Conservation (phyloP, 1,140 invertebrate genomes). For the Portunus trituberculatus region DNA sequence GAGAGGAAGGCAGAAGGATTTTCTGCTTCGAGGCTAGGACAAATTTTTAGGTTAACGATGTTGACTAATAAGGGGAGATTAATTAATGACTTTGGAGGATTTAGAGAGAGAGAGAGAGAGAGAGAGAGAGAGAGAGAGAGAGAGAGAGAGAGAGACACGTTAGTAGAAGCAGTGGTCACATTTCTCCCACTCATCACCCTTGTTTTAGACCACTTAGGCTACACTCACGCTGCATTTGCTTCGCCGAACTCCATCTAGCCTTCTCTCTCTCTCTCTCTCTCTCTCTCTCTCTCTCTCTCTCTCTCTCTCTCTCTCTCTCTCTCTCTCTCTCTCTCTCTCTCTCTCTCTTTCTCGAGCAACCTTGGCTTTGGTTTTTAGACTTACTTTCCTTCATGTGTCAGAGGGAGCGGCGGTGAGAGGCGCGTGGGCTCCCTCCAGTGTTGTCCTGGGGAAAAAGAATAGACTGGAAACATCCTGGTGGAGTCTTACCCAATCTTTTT, state of each 20-base stretch:
- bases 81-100: not conserved
- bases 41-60: not conserved
- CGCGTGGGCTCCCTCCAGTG: too few relatives aligned
- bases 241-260: too few relatives aligned
- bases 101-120: conserved; percentile 5
- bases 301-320: conserved; percentile 28
- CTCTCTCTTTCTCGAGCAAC: not conserved
- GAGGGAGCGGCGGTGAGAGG: too few relatives aligned
- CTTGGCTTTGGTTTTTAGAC: too few relatives aligned
- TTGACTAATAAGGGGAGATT: conserved; percentile 10
- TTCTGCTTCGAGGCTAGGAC: not conserved
- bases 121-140: conserved; percentile 20
- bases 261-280: too few relatives aligned
- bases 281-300: conserved; percentile 31
- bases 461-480: too few relatives aligned
- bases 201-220: too few relatives aligned
- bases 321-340: not conserved
- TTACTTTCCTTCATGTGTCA: too few relatives aligned
- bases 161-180: not conserved
- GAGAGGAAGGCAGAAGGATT: not conserved
- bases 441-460: too few relatives aligned
- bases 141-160: not conserved
- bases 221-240: too few relatives aligned
- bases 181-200: too few relatives aligned
- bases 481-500: too few relatives aligned